Evolutionary conservation across 2,888 invertebrate genomes (phyloP).

Genomic region (Kryphioiulus occultus): DNA sequence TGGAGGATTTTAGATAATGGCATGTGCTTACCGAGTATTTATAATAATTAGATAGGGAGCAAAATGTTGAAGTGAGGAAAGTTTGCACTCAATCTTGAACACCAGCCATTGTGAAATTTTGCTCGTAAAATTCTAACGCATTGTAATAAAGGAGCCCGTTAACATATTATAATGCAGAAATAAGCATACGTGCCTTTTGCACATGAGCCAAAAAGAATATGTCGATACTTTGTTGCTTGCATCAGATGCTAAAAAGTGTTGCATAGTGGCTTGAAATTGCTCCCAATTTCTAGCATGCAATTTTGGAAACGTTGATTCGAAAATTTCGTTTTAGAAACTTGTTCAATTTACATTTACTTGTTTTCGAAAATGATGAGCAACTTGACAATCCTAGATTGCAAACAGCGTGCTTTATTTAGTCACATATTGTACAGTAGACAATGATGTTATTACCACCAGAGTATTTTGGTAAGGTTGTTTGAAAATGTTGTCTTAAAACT

Average conservation of each 20-base stretch:
- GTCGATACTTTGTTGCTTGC: neutral
- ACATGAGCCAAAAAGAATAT: neutral
- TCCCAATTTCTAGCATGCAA: too few relatives aligned
- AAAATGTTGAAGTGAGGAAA: slow-evolving; percentile 5
- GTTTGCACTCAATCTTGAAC: neutral
- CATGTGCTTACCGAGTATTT: slow-evolving; percentile 5
- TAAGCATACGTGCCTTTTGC: neutral
- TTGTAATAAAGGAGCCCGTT: neutral
- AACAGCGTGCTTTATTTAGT: too few relatives aligned
- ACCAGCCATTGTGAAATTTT: neutral
- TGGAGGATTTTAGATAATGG: slow-evolving; percentile 5
- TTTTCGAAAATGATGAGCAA: too few relatives aligned
- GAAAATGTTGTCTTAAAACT: too few relatives aligned
- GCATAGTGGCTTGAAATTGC: too few relatives aligned
- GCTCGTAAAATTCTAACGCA: neutral
- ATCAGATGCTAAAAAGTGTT: neutral
- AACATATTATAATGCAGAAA: neutral
- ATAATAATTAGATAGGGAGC: neutral
- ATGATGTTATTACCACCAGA: too few relatives aligned
- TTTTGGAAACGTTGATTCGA: too few relatives aligned
- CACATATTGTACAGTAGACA: too few relatives aligned
- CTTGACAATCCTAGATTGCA: too few relatives aligned
- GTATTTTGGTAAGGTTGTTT: too few relatives aligned
- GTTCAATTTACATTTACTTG: too few relatives aligned
- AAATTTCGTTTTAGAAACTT: too few relatives aligned